These are phyloP conservation scores for Stenotaenia linearis DNA, from an alignment of 2,888 invertebrate species.

Conservation along the genomic window DNA sequence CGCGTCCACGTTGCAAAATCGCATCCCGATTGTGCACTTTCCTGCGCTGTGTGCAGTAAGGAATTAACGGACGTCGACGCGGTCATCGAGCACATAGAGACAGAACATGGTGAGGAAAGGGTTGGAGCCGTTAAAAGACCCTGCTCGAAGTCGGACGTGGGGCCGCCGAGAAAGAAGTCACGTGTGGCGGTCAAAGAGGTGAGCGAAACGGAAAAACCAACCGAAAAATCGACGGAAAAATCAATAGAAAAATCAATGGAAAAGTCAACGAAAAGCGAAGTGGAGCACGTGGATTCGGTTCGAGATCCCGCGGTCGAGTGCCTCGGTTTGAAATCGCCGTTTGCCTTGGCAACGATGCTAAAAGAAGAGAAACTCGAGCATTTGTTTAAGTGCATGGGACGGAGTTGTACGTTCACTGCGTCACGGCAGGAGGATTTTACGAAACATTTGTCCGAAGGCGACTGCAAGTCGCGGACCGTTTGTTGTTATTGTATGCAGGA, in stretches of 20 bases:
- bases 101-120: neutral
- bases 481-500: conserved; percentile 58
- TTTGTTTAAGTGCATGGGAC: conserved; percentile 56
- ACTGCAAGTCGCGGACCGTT: conserved; percentile 41
- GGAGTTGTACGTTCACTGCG: conserved; percentile 52
- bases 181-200: neutral
- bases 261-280: neutral
- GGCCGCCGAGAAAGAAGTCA: neutral
- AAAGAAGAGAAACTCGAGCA: conserved; percentile 47
- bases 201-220: too few relatives aligned
- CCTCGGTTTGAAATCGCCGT: neutral
- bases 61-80: neutral
- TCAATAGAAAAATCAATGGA: neutral
- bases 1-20: conserved; percentile 26
- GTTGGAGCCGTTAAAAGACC: neutral
- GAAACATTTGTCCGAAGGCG: conserved; percentile 51
- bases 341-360: conserved; percentile 42
- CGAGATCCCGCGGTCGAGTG: conserved; percentile 8
- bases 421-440: conserved; percentile 46
- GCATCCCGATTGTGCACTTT: neutral
- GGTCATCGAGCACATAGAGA: neutral
- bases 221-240: neutral
- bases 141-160: neutral
- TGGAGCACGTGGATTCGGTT: too few relatives aligned
- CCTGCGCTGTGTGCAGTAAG: neutral